Conservation (phyloP, 2,797 vertebrate species). For the Dendrocincla fuliginosa region DNA sequence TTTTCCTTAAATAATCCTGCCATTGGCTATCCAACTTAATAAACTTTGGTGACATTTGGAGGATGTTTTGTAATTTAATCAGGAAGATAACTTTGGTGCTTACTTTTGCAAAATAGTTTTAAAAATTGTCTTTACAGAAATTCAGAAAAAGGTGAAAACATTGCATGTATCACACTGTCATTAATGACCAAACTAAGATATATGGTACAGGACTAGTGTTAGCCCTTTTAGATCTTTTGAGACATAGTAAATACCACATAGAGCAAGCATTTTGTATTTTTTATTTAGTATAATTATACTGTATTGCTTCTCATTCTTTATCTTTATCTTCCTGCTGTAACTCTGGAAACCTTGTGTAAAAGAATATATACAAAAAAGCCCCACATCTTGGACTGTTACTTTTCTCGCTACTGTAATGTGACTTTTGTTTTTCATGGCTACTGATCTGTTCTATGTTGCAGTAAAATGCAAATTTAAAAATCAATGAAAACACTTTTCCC, state of each 20-base stretch:
- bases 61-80: not conserved
- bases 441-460: slow-evolving; percentile 29
- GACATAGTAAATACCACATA: not conserved
- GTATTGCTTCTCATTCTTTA: not conserved
- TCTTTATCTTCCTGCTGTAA: not conserved
- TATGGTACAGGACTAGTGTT: not conserved
- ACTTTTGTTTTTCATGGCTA: slow-evolving; percentile 16
- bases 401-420: slow-evolving; percentile 21
- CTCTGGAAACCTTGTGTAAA: not conserved
- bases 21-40: not conserved
- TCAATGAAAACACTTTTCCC: slow-evolving; percentile 62
- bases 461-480: slow-evolving; percentile 67
- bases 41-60: not conserved
- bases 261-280: not conserved
- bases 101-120: not conserved
- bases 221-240: not conserved
- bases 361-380: not conserved
- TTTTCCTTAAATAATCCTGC: not conserved
- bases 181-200: not conserved
- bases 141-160: not conserved
- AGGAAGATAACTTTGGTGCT: not conserved
- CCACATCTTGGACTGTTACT: not conserved
- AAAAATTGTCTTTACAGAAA: not conserved
- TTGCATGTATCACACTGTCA: not conserved
- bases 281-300: not conserved